Conservation (phyloP, 1,140 invertebrate species). For the Cydia splendana region DNA sequence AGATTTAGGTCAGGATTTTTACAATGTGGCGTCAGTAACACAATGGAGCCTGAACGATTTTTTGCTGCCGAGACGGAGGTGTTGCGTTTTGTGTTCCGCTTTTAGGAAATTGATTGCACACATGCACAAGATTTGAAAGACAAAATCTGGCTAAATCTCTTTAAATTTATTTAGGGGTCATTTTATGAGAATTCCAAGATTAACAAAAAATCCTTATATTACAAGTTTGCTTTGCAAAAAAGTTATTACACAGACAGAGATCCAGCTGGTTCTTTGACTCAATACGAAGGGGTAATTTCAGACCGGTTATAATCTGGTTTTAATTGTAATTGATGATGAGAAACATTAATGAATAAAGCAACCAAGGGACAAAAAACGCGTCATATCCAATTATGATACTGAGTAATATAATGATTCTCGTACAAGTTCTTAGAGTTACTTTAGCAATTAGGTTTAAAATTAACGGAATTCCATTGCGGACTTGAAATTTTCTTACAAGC, state of each 20-base stretch:
- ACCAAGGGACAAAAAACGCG: conserved; percentile 39
- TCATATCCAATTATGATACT: conserved; percentile 23
- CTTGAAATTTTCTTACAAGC: conserved; percentile 53
- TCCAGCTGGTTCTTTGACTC: conserved; percentile 34
- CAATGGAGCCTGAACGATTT: conserved; percentile 62
- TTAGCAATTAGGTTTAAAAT: conserved; percentile 37
- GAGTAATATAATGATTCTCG: not conserved
- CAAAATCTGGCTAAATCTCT: not conserved
- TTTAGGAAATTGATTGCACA: conserved; percentile 17
- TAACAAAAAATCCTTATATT: not conserved
- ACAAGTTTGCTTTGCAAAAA: conserved; percentile 20
- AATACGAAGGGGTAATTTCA: conserved; percentile 40
- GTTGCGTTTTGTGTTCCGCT: conserved; percentile 15
- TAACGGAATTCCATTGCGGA: conserved; percentile 43
- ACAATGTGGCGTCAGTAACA: conserved; percentile 66
- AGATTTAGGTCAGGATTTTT: conserved; percentile 77
- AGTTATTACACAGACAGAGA: not conserved
- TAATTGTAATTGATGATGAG: conserved; percentile 47
- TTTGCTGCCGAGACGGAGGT: conserved; percentile 40
- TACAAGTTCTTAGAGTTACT: not conserved
- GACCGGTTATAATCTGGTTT: conserved; percentile 51
- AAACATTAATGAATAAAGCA: conserved; percentile 45
- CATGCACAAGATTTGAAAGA: conserved; percentile 4
- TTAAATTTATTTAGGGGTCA: not conserved
- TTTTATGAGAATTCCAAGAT: not conserved